A percentile compares a stretch with the other conserved stretches of the same genome.
Conservation (phyloP, 2,797 vertebrate genomes). For the Oreonectes daqikongensis region DNA sequence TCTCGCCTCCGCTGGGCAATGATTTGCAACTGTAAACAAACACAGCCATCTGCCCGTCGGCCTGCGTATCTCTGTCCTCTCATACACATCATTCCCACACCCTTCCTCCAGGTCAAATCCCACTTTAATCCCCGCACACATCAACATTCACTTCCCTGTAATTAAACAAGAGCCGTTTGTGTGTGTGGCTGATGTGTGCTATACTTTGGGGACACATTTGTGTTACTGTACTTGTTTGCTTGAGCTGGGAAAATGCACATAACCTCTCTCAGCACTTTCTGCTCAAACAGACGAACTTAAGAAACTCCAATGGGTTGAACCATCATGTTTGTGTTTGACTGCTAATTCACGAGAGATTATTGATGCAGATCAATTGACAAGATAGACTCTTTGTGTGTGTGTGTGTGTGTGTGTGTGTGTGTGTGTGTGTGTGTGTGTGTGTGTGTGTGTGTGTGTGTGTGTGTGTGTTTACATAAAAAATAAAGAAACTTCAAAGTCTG, state of each 20-base stretch:
- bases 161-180: neutral
- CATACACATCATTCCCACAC: constrained; percentile 6
- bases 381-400: neutral
- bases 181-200: too few relatives aligned
- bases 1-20: neutral
- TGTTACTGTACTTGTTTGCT: neutral
- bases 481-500: neutral
- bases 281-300: constrained; percentile 1
- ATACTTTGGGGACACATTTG: neutral
- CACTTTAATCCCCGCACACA: constrained; percentile 23
- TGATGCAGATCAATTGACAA: neutral
- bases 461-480: neutral
- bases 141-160: constrained; percentile 16
- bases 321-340: neutral
- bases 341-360: neutral
- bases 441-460: neutral
- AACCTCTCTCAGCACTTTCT: constrained; percentile 36
- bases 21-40: constrained; percentile 41
- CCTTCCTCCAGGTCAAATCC: constrained; percentile 18
- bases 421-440: neutral
- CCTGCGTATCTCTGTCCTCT: constrained; percentile 3
- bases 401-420: neutral
- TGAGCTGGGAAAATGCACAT: constrained; percentile 16
- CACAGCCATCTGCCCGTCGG: constrained; percentile 49
- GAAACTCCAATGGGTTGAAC: neutral